Base-by-base conservation (phyloP, 2,113 vertebrate genomes). In the Cricetomys ansorgei region DNA sequence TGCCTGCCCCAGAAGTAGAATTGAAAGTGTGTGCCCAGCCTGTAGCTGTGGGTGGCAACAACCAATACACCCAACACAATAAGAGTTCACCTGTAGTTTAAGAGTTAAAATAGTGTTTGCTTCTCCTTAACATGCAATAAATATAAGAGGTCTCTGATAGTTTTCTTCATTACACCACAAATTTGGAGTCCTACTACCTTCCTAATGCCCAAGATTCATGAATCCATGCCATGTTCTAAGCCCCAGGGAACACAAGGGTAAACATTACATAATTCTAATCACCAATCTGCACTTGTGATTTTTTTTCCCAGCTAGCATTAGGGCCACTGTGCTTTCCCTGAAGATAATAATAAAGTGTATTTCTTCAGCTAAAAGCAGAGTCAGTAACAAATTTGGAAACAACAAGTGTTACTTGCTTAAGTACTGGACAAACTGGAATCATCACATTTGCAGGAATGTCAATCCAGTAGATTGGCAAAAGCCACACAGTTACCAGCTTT, bases 261-360 rank as follows among this genome's bases (percentile, higher is more conserved):
- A 94, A 69, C 25, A 65, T 76, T 25, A 77, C 0, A 59, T 4
- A 83, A 70, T 31, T 45, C 19, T 11, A 96, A 64, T 40, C 77
- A 88, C 19, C 16, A 55, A 19, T 50, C 11, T 45, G 23, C 16
- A 88, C 67, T 83, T 94, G 34, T 19, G 57, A 79, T 29, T 85
- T 67, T 48, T 70, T 57, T 53, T 21, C 9, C 86, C 21, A 69
- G 34, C 57, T 48, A 93, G 19, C 72, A 91, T 64, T 57, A 90
- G 48, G 27, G 76, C 76, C 72, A 88, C 40, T 9, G 69, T 91
- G 83, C 50, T 94, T 94, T 89, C 37, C 37, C 55, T 65, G 53
- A 91, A 96, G 57, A 43, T 75, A 53, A 94, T 85, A 72, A 90
- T 65, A 73, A 76, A 88, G 81, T 95, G 76, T 76, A 73, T 84